Percentiles rank a stretch among this genome's conserved stretches.
These are phyloP conservation scores for Litoditis marina DNA, from an alignment of 2,888 invertebrate genomes.

Conservation along the genomic window DNA sequence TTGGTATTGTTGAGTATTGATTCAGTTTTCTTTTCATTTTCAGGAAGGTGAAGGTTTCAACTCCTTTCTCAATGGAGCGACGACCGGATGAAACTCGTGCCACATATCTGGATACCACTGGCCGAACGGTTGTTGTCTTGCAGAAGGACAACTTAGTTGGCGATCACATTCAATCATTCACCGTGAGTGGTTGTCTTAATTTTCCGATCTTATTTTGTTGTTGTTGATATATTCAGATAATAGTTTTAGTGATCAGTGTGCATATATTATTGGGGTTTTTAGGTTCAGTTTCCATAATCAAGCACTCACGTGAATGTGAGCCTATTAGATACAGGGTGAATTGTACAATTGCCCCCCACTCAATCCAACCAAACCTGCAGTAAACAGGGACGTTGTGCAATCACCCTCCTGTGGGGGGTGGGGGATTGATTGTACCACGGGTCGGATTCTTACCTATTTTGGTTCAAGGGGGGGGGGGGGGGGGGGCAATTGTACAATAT, in stretches of 20 bases:
- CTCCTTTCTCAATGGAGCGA: conserved; percentile 79
- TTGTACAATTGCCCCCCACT: not conserved
- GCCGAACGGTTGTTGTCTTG: conserved; percentile 82
- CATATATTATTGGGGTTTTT: too few relatives aligned
- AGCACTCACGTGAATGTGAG: too few relatives aligned
- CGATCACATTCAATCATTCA: conserved; percentile 89
- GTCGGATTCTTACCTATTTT: too few relatives aligned
- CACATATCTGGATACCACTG: conserved; percentile 91
- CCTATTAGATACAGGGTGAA: not conserved
- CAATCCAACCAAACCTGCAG: too few relatives aligned
- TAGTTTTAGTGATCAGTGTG: too few relatives aligned
- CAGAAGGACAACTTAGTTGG: conserved; percentile 83
- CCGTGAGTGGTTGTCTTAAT: conserved; percentile 28
- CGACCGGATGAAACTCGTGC: conserved; percentile 76
- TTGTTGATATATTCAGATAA: too few relatives aligned
- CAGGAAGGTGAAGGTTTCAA: conserved; percentile 75
- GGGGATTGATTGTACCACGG: too few relatives aligned
- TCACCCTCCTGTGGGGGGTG: too few relatives aligned
- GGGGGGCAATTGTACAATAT: too few relatives aligned
- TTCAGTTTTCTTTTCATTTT: conserved; percentile 25
- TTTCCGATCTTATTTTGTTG: conserved; percentile 6
- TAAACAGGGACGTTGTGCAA: too few relatives aligned
- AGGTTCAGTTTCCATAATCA: too few relatives aligned
- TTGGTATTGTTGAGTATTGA: not conserved
- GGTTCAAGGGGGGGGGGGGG: too few relatives aligned